These are phyloP conservation scores for Nautilus pompilius DNA, from an alignment of 1,140 invertebrate genomes.

Conservation along the genomic window DNA sequence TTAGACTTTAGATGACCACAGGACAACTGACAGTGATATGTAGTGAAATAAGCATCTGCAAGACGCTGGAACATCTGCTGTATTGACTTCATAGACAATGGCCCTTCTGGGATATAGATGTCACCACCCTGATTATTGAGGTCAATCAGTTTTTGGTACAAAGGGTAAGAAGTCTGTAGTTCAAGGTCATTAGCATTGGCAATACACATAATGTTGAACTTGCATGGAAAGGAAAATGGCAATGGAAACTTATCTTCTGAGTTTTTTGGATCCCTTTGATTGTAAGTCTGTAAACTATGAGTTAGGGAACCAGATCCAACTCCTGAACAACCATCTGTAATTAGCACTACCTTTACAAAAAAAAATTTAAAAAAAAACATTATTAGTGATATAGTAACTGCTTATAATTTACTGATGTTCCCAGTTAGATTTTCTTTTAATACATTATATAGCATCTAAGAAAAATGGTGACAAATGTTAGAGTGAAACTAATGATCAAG, in stretches of 20 bases:
- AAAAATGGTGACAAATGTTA: too few relatives aligned
- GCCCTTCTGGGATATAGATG: conserved; percentile 64
- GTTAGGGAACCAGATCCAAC: conserved; percentile 65
- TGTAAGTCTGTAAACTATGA: conserved; percentile 41
- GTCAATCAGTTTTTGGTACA: conserved; percentile 60
- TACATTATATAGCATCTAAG: too few relatives aligned
- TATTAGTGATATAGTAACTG: too few relatives aligned
- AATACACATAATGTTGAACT: conserved; percentile 73
- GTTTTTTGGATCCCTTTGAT: conserved; percentile 18
- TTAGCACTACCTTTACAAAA: conserved; percentile 72
- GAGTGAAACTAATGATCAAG: too few relatives aligned
- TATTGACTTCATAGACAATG: conserved; percentile 59
- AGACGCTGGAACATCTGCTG: conserved; percentile 70
- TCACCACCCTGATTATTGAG: conserved; percentile 65
- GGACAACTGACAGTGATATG: conserved; percentile 71
- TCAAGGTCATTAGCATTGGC: conserved; percentile 51
- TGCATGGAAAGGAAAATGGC: conserved; percentile 77
- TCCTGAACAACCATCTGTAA: conserved; percentile 75
- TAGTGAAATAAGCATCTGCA: conserved; percentile 74
- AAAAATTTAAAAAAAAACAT: conserved; percentile 5
- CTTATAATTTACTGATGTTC: too few relatives aligned
- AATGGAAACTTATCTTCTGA: conserved; percentile 61
- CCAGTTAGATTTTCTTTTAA: too few relatives aligned
- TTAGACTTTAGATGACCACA: conserved; percentile 75
- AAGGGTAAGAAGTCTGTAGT: conserved; percentile 46